These are phyloP conservation scores for Ectemnius cavifrons DNA, from an alignment of 2,888 invertebrate genomes.

Conservation along the genomic window DNA sequence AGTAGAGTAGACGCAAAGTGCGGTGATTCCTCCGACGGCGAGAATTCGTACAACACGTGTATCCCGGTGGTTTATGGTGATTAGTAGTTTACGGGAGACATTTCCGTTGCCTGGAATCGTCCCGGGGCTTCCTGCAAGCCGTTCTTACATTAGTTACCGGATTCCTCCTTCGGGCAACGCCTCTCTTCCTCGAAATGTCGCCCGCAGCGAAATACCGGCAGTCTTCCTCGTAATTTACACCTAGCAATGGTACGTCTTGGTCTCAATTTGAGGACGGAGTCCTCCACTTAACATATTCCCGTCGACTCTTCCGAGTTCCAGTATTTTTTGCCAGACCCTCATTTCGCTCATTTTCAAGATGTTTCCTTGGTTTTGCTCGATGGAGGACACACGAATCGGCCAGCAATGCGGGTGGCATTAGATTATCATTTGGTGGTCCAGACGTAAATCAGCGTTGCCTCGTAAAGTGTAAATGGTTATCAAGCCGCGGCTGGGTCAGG, in stretches of 20 bases:
- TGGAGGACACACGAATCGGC: too few relatives aligned
- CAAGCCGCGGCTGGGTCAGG: slow-evolving; percentile 17
- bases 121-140: slow-evolving; percentile 56
- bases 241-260: slow-evolving; percentile 12
- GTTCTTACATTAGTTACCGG: slow-evolving; percentile 64
- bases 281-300: too few relatives aligned
- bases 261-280: neutral
- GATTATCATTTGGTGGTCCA: slow-evolving; percentile 2
- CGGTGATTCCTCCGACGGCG: slow-evolving; percentile 67
- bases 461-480: slow-evolving; percentile 8
- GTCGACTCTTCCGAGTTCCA: too few relatives aligned
- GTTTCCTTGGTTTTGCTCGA: too few relatives aligned
- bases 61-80: slow-evolving; percentile 74
- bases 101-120: slow-evolving; percentile 66
- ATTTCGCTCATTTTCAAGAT: too few relatives aligned
- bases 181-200: slow-evolving; percentile 56
- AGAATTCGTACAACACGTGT: slow-evolving; percentile 74
- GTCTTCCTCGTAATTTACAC: slow-evolving; percentile 55
- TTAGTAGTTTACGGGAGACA: slow-evolving; percentile 73
- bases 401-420: slow-evolving; percentile 1
- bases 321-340: too few relatives aligned
- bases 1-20: slow-evolving; percentile 56
- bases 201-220: slow-evolving; percentile 33
- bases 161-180: slow-evolving; percentile 57
- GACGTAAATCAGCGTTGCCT: slow-evolving; percentile 1